A percentile compares a stretch with the other conserved stretches of the same genome.
These are phyloP conservation scores for Brachypteracias leptosomus DNA, from an alignment of 2,113 vertebrate genomes.

Conservation along the genomic window DNA sequence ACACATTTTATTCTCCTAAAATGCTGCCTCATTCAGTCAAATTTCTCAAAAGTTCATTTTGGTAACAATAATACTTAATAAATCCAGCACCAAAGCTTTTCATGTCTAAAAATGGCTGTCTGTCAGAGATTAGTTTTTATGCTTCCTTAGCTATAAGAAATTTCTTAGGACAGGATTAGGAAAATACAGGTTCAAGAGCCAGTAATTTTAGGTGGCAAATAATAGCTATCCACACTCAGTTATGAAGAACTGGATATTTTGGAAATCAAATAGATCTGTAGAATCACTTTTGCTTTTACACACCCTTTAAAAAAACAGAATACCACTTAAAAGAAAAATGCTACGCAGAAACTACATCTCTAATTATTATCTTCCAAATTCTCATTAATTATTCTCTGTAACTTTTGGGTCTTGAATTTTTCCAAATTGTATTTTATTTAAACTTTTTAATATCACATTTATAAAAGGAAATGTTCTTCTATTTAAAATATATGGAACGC, in stretches of 20 bases:
- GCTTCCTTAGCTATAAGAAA: background rate
- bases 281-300: background rate
- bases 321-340: background rate
- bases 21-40: background rate
- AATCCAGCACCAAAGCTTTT: background rate
- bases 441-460: background rate
- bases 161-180: background rate
- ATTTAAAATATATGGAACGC: background rate
- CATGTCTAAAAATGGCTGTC: background rate
- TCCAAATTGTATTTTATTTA: background rate
- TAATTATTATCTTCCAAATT: background rate
- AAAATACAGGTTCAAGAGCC: background rate
- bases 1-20: background rate
- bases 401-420: background rate
- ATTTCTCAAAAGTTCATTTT: background rate
- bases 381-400: background rate
- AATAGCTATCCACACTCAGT: background rate
- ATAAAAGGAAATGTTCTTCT: background rate
- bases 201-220: background rate
- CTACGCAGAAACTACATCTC: background rate
- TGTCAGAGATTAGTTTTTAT: background rate
- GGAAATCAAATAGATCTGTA: background rate
- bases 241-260: background rate
- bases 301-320: background rate
- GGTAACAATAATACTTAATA: background rate